Evolutionary conservation across 2,113 vertebrate species (phyloP), one percentile per base, ranked within the genome.

Genomic region (Nicator chloris): DNA sequence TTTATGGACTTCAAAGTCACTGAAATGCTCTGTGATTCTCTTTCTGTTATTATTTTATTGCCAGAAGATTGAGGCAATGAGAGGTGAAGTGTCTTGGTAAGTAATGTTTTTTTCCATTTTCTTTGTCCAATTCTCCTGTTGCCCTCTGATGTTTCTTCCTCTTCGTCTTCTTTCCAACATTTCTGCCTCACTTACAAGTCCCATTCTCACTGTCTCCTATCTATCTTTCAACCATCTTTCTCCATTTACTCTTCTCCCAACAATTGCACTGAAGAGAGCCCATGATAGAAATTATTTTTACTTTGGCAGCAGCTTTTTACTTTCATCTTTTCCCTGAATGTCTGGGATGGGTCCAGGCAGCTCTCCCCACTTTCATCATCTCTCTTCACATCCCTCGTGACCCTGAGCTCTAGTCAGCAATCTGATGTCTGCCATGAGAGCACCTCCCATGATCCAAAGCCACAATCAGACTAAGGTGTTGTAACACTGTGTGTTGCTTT

Each of bases 321-420:
- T 88, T 94, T 97, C 86, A 88, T 90, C 85, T 96, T 71, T 86
- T 68, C 60, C 63, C 51, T 95, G 53, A 94, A 88, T 37, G 26
- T 66, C 87, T 94, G 82, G 90, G 90, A 90, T 90, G 69, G 92
- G 82, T 80, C 87, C 71, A 94, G 82, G 71, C 88, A 95, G 85
- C 88, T 91, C 85, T 96, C 40, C 44, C 56, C 35, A 50, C 50
- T 89, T 95, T 86, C 79, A 71, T 90, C 82, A 92, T 92, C n/a
- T 54, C 68, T 50, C 50, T 71, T 77, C 60, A 37, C 53, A 44
- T 92, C 33, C 60, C 83, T 84, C 2, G 1, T 95, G 92, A 92
- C 80, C 86, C 64, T 71, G 82, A 88, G 47, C 80, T 83, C 90
- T n/a, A 93, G 54, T 77, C 83, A 86, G 81, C 69, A 76, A 95